phyloP scores from a whole-genome alignment of 2,113 vertebrate species.

The Apeltes quadracus region DNA sequence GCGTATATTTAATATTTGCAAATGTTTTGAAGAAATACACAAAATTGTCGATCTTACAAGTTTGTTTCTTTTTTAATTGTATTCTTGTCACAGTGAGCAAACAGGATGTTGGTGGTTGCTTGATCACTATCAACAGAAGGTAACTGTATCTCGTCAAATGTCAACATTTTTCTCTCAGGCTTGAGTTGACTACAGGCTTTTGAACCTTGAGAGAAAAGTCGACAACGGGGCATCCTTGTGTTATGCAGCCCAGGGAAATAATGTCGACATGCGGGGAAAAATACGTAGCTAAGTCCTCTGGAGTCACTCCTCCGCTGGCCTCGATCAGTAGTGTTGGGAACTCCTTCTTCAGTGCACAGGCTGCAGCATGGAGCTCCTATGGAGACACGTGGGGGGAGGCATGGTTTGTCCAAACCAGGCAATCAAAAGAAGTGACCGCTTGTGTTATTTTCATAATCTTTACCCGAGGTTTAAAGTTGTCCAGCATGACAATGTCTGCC shows the following conservation, averaged over 20 bases:
- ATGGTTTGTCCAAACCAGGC: not conserved
- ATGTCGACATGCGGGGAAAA: constrained; percentile 81
- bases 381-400: no score
- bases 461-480: constrained; percentile 85
- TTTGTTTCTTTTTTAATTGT: constrained; percentile 6
- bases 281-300: constrained; percentile 73
- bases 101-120: constrained; percentile 16
- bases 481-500: constrained; percentile 85
- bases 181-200: constrained; percentile 10
- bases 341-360: constrained; percentile 73
- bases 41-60: not conserved
- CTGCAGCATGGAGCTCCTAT: constrained; percentile 81
- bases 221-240: constrained; percentile 82
- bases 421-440: not conserved
- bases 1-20: not conserved
- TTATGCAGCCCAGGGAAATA: constrained; percentile 86
- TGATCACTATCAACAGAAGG: not conserved
- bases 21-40: not conserved
- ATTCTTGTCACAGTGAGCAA: not conserved
- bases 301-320: constrained; percentile 84
- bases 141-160: no score
- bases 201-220: constrained; percentile 88
- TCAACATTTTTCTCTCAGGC: not conserved
- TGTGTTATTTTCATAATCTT: not conserved
- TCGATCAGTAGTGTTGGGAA: constrained; percentile 79